phyloP scores from a whole-genome alignment of 2,113 vertebrate species.

The Tetrao urogallus region DNA sequence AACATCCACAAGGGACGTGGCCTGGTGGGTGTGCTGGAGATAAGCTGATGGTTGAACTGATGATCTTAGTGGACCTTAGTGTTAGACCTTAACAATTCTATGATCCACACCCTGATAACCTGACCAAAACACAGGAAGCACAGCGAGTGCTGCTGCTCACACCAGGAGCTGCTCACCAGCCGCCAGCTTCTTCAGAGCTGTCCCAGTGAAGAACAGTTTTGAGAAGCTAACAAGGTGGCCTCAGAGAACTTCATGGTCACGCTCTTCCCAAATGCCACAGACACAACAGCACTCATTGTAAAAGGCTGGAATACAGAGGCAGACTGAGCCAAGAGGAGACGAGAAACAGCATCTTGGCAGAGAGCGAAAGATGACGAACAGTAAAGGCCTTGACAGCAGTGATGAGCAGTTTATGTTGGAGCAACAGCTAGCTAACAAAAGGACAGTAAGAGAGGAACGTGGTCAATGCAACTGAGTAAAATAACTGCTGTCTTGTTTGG shows the following conservation, averaged over 20 bases:
- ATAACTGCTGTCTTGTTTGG: background rate
- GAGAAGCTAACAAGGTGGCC: conserved; percentile 27
- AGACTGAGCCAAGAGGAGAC: conserved; percentile 41
- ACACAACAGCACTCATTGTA: conserved; percentile 35
- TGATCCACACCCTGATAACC: background rate
- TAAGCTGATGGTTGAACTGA: no score
- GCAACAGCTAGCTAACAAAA: conserved; percentile 42
- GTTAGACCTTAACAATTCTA: no score
- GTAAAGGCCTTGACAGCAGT: conserved; percentile 49
- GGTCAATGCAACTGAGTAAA: background rate
- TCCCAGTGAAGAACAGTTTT: background rate
- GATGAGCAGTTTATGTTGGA: conserved; percentile 48
- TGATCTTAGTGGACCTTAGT: no score
- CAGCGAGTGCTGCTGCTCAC: background rate
- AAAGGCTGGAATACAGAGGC: background rate
- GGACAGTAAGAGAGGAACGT: conserved; percentile 20
- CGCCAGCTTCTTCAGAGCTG: background rate
- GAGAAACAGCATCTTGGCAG: conserved; percentile 60
- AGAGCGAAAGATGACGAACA: background rate
- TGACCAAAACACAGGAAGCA: background rate
- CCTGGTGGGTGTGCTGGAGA: no score
- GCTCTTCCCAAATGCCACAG: background rate
- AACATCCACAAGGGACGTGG: background rate
- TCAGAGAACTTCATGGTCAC: background rate
- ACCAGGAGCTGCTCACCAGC: background rate